Conservation (phyloP, 2,888 invertebrate species). For the Thymelicus lineola region DNA sequence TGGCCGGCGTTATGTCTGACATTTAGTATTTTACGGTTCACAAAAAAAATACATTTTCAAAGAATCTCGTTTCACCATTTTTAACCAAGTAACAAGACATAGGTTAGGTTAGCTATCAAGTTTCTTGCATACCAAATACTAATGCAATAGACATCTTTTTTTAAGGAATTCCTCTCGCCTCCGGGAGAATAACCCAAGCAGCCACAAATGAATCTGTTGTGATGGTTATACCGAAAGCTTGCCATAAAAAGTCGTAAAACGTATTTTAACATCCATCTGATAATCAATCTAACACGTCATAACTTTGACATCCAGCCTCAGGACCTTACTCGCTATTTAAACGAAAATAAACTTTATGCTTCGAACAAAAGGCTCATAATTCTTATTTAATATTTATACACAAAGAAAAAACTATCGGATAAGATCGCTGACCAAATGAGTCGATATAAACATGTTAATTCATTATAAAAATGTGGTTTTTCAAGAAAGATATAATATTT, state of each 20-base stretch:
- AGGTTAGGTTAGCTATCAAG: conserved; percentile 8
- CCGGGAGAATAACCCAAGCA: conserved; percentile 52
- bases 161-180: conserved; percentile 30
- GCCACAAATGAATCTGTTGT: conserved; percentile 75
- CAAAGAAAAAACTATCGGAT: conserved; percentile 66
- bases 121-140: conserved; percentile 7
- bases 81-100: neutral
- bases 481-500: conserved; percentile 66
- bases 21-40: too few species aligned
- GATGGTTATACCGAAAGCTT: conserved; percentile 73
- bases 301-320: conserved; percentile 83
- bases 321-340: conserved; percentile 65
- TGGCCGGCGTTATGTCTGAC: too few species aligned
- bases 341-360: conserved; percentile 32
- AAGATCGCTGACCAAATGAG: conserved; percentile 76
- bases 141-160: conserved; percentile 31
- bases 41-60: too few species aligned
- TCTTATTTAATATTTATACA: conserved; percentile 33
- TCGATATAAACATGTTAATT: conserved; percentile 83
- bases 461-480: conserved; percentile 75
- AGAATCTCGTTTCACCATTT: too few species aligned
- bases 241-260: conserved; percentile 82
- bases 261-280: conserved; percentile 85
- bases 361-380: conserved; percentile 42
- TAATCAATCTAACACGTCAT: conserved; percentile 86